Percentiles rank a stretch among this genome's conserved stretches.
Evolutionary conservation across 2,888 invertebrate genomes (phyloP).

Genomic region (Teleogryllus oceanicus): DNA sequence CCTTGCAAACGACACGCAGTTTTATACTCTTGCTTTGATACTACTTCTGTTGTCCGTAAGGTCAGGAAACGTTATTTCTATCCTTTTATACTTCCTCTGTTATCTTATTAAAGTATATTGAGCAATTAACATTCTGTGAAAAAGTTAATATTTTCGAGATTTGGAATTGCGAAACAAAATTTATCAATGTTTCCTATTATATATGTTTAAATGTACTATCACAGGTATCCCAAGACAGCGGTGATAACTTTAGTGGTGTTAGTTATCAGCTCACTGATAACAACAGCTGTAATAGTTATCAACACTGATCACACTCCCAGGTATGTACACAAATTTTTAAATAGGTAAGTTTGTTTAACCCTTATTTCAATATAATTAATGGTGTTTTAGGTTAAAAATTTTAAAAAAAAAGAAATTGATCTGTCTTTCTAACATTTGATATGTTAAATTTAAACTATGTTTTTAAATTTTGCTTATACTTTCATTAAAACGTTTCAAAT

Average conservation of each 20-base stretch:
- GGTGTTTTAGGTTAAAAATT: too few relatives aligned
- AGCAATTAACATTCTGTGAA: not conserved
- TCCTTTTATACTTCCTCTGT: slow-evolving; percentile 23
- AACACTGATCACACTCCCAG: slow-evolving; percentile 35
- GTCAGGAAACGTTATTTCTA: slow-evolving; percentile 32
- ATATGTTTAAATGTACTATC: slow-evolving; percentile 20
- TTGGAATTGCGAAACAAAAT: not conserved
- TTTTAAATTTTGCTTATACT: too few relatives aligned
- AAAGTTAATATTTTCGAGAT: not conserved
- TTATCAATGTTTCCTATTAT: not conserved
- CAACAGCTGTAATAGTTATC: slow-evolving; percentile 35
- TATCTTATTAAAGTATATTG: not conserved
- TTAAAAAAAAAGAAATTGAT: too few relatives aligned
- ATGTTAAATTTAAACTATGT: too few relatives aligned
- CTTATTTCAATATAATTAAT: too few relatives aligned
- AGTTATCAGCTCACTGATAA: slow-evolving; percentile 36
- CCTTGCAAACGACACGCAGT: slow-evolving; percentile 38
- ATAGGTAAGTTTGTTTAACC: too few relatives aligned
- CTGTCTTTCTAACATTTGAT: too few relatives aligned
- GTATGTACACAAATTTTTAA: slow-evolving; percentile 21
- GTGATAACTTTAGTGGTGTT: slow-evolving; percentile 31
- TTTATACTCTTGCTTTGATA: slow-evolving; percentile 36
- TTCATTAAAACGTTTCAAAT: too few relatives aligned
- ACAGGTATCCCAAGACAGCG: slow-evolving; percentile 35
- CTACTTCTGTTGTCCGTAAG: slow-evolving; percentile 36